These are phyloP conservation scores for Chrysotoxum bicinctum DNA, from an alignment of 2,888 invertebrate genomes.

Conservation along the genomic window DNA sequence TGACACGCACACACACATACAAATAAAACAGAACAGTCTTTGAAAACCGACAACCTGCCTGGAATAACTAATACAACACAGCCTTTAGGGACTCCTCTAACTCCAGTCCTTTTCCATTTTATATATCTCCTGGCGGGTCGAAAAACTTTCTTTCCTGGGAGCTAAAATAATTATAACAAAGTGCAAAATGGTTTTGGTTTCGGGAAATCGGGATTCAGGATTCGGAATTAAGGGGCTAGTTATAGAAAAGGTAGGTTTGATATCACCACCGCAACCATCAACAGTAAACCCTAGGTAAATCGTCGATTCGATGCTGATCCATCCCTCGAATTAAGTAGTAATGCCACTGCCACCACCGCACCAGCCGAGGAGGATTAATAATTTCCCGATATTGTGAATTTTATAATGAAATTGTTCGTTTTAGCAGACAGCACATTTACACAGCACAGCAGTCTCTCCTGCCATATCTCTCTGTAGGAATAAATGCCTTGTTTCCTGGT, in stretches of 20 bases:
- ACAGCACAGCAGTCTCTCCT: neutral
- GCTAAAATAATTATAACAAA: conserved; percentile 49
- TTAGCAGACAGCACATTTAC: neutral
- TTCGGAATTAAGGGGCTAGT: conserved; percentile 5
- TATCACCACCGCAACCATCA: conserved; percentile 2
- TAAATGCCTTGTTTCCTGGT: neutral
- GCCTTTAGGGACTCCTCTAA: neutral
- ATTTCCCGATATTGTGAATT: conserved; percentile 45
- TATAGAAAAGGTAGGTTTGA: neutral
- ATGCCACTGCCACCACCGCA: conserved; percentile 15
- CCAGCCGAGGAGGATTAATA: conserved; percentile 46
- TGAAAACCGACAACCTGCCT: conserved; percentile 12
- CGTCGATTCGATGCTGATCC: conserved; percentile 2
- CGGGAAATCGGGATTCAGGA: neutral
- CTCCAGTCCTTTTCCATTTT: neutral
- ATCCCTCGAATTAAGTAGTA: conserved; percentile 49
- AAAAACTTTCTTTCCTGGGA: neutral
- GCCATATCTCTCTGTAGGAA: neutral
- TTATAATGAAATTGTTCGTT: conserved; percentile 51
- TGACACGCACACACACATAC: neutral
- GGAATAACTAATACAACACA: conserved; percentile 11
- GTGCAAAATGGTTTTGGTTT: conserved; percentile 16
- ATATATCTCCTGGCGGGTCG: neutral
- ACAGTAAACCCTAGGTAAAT: conserved; percentile 6
- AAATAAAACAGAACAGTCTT: neutral